Base-by-base conservation (phyloP, 1,140 invertebrate species). In the Pachyrhynchus sulphureomaculatus region DNA sequence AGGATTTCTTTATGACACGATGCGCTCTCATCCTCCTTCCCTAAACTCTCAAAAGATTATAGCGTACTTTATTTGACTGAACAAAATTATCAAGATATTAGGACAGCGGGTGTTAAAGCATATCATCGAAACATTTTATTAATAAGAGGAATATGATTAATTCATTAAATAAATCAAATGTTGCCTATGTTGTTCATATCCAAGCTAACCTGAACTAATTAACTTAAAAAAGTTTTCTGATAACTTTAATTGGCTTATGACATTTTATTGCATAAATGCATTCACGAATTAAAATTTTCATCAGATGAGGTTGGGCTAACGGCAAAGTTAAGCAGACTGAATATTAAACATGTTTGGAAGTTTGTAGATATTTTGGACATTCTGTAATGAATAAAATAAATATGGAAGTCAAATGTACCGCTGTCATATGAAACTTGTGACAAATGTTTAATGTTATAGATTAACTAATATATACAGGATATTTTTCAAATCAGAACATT, bases 341-440 rank as follows among this genome's bases (percentile, higher is more conserved):
- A 61, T 53, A 18, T 36, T 29, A 39, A 39, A 54, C 32, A 47
- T 4, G 23, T 23, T 53, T 41, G 33, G 26, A 39, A 49, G 41
- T 48, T 59, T 54, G 34, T 37, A 23, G 36, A 37, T 13, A 32
- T 18, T 18, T 24, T 4, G n/a, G 26, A 32, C 4, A 24, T 20
- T n/a, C n/a, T n/a, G n/a, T n/a, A n/a, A n/a, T n/a, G n/a, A n/a
- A n/a, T n/a, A n/a, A n/a, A n/a, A n/a, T n/a, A n/a, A n/a, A n/a
- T n/a, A n/a, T n/a, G n/a, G n/a, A n/a, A n/a, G n/a, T n/a, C n/a
- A n/a, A n/a, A n/a, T n/a, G n/a, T n/a, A n/a, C n/a, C n/a, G n/a
- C n/a, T n/a, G n/a, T n/a, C n/a, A n/a, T n/a, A n/a, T n/a, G n/a
- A n/a, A n/a, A n/a, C n/a, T n/a, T n/a, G n/a, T n/a, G n/a, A n/a